These are phyloP conservation scores for Cyrtonyx montezumae DNA, from an alignment of 2,113 vertebrate genomes.

Conservation along the genomic window DNA sequence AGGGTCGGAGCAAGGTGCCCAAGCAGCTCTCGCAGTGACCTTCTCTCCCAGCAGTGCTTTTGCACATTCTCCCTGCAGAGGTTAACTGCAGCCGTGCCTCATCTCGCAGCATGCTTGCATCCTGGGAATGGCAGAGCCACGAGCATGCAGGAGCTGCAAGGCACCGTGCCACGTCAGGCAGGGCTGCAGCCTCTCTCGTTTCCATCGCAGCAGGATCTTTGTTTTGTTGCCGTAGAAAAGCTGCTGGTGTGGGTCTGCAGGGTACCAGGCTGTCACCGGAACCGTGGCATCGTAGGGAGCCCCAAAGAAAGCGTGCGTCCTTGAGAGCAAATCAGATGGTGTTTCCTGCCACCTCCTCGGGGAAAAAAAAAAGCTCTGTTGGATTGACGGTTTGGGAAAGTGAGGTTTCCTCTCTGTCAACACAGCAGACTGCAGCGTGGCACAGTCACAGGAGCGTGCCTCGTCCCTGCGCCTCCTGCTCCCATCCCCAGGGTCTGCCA, in stretches of 20 bases:
- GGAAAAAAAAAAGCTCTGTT: neutral
- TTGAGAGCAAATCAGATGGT: neutral
- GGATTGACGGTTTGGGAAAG: neutral
- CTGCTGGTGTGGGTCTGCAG: neutral
- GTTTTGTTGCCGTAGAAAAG: neutral
- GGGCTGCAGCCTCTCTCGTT: neutral
- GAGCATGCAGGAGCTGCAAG: neutral
- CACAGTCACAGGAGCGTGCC: neutral
- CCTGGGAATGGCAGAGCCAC: neutral
- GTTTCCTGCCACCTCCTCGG: conserved; percentile 1
- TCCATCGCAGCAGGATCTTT: neutral
- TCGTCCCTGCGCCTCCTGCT: neutral
- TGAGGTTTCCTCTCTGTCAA: neutral
- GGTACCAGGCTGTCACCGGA: neutral
- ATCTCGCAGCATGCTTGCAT: neutral
- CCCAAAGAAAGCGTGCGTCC: neutral
- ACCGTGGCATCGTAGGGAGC: neutral
- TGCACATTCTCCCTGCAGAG: neutral
- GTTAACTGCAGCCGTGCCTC: neutral
- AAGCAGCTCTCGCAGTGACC: neutral
- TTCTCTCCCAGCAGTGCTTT: neutral
- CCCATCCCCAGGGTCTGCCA: no score
- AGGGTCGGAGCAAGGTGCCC: neutral
- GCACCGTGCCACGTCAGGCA: neutral
- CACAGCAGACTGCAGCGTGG: neutral